phyloP scores from a whole-genome alignment of 2,797 vertebrate species.

The Capromys pilorides region DNA sequence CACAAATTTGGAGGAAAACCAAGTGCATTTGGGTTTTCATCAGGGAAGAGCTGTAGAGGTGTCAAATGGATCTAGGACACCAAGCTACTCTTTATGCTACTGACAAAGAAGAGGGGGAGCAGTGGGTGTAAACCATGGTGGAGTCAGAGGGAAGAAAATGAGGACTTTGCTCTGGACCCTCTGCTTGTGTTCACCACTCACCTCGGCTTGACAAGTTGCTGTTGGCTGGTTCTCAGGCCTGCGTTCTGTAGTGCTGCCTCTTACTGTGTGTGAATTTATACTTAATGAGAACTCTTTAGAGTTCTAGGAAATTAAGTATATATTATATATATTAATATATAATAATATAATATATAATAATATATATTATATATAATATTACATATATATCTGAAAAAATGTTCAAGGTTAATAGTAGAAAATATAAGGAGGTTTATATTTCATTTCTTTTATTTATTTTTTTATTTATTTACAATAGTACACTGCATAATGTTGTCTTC shows the following conservation, averaged over 20 bases:
- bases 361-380: too few species aligned
- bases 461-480: too few species aligned
- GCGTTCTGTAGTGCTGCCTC: neutral
- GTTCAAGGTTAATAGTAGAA: neutral
- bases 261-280: neutral
- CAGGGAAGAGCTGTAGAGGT: slow-evolving; percentile 35
- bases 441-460: too few species aligned
- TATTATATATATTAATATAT: too few species aligned
- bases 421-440: neutral
- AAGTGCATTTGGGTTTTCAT: slow-evolving; percentile 45
- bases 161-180: neutral
- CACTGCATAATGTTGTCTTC: too few species aligned
- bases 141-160: neutral
- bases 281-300: neutral
- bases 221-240: neutral
- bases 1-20: slow-evolving; percentile 52
- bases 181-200: neutral
- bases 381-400: slow-evolving; percentile 20
- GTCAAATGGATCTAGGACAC: neutral
- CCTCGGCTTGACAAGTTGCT: neutral
- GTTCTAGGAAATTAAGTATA: neutral
- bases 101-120: neutral
- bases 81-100: neutral
- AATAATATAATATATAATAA: too few species aligned
- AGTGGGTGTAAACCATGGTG: neutral